These are phyloP conservation scores for Limonius californicus DNA, from an alignment of 1,140 invertebrate genomes.

Conservation along the genomic window DNA sequence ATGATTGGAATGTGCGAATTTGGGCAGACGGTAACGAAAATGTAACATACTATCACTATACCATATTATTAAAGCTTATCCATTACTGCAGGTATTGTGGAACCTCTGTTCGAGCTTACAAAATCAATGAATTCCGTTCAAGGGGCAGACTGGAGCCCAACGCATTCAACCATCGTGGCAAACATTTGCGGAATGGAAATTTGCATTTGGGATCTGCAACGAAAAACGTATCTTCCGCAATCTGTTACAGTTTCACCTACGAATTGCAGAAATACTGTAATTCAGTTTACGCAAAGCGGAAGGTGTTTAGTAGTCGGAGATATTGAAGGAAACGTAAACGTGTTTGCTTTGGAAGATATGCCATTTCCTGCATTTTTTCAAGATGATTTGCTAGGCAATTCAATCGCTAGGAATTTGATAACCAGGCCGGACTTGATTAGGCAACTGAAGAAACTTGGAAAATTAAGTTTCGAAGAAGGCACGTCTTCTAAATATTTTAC, in stretches of 20 bases:
- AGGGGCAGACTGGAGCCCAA: slow-evolving; percentile 73
- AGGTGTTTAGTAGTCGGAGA: slow-evolving; percentile 64
- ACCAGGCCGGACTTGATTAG: slow-evolving; percentile 57
- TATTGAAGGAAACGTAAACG: slow-evolving; percentile 57
- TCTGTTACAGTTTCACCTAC: slow-evolving; percentile 53
- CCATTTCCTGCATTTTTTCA: slow-evolving; percentile 64
- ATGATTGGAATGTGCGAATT: slow-evolving; percentile 68
- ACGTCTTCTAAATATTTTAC: background rate
- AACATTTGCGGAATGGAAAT: slow-evolving; percentile 67
- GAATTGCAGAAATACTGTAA: slow-evolving; percentile 45
- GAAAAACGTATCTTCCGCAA: slow-evolving; percentile 61
- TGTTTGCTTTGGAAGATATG: slow-evolving; percentile 65
- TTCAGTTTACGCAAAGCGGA: slow-evolving; percentile 61
- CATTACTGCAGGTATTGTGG: slow-evolving; percentile 47
- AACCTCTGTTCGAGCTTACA: slow-evolving; percentile 61
- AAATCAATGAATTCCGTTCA: slow-evolving; percentile 57
- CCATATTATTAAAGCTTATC: background rate
- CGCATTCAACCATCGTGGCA: slow-evolving; percentile 77
- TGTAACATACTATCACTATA: too few species aligned
- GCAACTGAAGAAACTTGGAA: slow-evolving; percentile 55
- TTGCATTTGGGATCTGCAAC: slow-evolving; percentile 68
- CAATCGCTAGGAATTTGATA: slow-evolving; percentile 58
- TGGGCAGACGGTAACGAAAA: slow-evolving; percentile 60
- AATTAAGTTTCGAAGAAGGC: slow-evolving; percentile 23
- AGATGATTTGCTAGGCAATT: slow-evolving; percentile 53